Conservation (phyloP, 37 sponge, comb jelly and placozoan species). For the Aplysina aerophoba region DNA sequence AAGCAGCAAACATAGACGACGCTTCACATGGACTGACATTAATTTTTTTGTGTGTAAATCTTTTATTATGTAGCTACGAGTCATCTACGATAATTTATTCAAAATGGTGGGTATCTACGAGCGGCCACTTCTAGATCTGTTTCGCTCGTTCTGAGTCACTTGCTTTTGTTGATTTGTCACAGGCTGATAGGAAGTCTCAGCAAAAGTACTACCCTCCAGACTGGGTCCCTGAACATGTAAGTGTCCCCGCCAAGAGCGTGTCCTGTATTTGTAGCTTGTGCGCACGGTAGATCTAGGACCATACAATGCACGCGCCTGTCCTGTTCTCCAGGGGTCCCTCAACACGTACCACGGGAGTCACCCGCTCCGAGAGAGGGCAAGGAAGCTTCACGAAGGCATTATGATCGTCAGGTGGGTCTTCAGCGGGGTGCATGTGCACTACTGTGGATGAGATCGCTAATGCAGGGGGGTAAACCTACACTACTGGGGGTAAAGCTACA, state of each 20-base stretch:
- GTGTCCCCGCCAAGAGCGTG: too few species aligned
- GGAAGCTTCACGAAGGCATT: constrained; percentile 94
- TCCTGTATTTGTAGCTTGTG: too few species aligned
- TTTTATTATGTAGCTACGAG: too few species aligned
- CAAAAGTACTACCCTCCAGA: constrained; percentile 99
- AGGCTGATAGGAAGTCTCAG: constrained; percentile 95
- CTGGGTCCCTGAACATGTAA: constrained; percentile 91
- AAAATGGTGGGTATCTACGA: constrained; percentile 14
- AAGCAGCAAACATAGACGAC: too few species aligned
- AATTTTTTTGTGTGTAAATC: too few species aligned
- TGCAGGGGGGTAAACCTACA: too few species aligned
- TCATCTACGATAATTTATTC: not conserved
- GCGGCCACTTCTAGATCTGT: not conserved
- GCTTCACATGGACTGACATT: too few species aligned
- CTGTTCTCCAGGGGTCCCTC: constrained; percentile 82
- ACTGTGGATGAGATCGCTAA: not conserved
- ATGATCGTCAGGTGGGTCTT: constrained; percentile 74
- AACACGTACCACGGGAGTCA: constrained; percentile 93
- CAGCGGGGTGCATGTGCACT: not conserved
- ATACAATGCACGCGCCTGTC: not conserved
- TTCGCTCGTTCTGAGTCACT: not conserved
- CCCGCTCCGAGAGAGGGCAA: constrained; percentile 94
- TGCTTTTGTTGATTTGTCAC: not conserved
- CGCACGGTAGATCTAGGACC: not conserved
- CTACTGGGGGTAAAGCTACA: too few species aligned